Evolutionary conservation across 2,113 vertebrate genomes (phyloP).

Genomic region (Fulmarus glacialis): DNA sequence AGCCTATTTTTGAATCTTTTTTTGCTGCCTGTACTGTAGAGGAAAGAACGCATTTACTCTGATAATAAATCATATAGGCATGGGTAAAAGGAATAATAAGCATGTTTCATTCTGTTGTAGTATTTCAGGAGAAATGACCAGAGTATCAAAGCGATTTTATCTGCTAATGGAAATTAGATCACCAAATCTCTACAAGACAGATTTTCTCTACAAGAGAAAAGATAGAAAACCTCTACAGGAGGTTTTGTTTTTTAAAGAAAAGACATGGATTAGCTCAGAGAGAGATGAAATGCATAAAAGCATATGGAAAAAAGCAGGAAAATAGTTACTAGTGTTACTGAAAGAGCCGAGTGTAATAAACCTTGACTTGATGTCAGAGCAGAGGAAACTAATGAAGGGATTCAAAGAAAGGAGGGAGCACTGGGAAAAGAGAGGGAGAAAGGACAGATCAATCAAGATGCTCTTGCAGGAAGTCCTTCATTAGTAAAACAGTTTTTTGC

Average conservation of each 20-base stretch:
- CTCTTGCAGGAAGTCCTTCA: background rate
- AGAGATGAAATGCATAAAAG: fast-evolving
- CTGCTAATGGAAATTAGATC: background rate
- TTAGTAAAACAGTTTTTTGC: background rate
- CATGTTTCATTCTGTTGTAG: background rate
- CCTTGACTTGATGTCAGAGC: background rate
- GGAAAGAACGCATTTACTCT: background rate
- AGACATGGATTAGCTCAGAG: background rate
- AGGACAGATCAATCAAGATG: background rate
- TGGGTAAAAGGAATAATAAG: background rate
- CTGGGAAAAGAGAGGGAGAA: background rate
- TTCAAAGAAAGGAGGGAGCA: background rate
- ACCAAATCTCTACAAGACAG: background rate
- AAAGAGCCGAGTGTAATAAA: background rate
- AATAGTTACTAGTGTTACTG: background rate
- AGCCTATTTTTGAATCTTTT: background rate
- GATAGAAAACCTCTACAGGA: background rate
- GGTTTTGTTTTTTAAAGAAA: background rate
- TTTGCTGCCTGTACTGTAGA: background rate
- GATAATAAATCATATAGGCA: background rate
- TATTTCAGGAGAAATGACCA: background rate
- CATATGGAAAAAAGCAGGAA: background rate
- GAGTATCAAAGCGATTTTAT: background rate
- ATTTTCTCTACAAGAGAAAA: background rate
- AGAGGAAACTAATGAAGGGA: background rate